Percentiles rank a stretch among this genome's conserved stretches.
Evolutionary conservation across 2,888 invertebrate species (phyloP).

Genomic region (Leptinotarsa peninsularis): DNA sequence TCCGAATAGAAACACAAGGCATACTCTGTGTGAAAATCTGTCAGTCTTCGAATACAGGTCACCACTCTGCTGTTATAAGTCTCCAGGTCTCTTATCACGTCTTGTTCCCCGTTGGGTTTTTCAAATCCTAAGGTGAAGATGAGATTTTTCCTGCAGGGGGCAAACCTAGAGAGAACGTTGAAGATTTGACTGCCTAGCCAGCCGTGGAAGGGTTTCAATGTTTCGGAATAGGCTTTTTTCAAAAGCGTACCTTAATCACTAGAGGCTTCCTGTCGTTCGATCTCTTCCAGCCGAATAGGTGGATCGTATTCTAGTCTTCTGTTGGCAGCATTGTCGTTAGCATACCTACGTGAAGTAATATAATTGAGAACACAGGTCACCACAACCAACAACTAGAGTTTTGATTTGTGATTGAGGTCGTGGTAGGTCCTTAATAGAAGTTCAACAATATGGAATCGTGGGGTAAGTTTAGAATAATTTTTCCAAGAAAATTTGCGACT

Average conservation of each 20-base stretch:
- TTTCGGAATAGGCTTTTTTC: conserved; percentile 76
- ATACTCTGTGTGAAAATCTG: conserved; percentile 72
- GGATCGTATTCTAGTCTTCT: conserved; percentile 36
- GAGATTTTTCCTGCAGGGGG: conserved; percentile 54
- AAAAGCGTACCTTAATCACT: conserved; percentile 75
- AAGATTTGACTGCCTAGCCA: conserved; percentile 83
- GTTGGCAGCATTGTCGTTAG: conserved; percentile 35
- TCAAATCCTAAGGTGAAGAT: conserved; percentile 53
- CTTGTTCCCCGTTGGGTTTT: conserved; percentile 58
- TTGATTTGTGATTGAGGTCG: conserved; percentile 4
- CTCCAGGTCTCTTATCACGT: conserved; percentile 63
- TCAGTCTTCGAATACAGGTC: conserved; percentile 71
- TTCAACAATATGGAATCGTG: conserved; percentile 63
- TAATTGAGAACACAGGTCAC: conserved; percentile 40
- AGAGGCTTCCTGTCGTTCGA: conserved; percentile 51
- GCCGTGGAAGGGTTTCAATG: conserved; percentile 80
- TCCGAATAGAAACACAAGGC: conserved; percentile 59
- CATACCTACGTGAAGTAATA: conserved; percentile 59
- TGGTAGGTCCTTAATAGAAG: conserved; percentile 35
- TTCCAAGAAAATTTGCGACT: neutral
- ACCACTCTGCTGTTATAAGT: conserved; percentile 70
- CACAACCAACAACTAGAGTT: too few relatives aligned
- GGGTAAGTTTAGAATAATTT: conserved; percentile 56
- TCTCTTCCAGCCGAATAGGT: conserved; percentile 33
- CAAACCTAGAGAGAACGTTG: conserved; percentile 65